These are phyloP conservation scores for Ischnus inquisitorius DNA, from an alignment of 2,888 invertebrate species.

Conservation along the genomic window DNA sequence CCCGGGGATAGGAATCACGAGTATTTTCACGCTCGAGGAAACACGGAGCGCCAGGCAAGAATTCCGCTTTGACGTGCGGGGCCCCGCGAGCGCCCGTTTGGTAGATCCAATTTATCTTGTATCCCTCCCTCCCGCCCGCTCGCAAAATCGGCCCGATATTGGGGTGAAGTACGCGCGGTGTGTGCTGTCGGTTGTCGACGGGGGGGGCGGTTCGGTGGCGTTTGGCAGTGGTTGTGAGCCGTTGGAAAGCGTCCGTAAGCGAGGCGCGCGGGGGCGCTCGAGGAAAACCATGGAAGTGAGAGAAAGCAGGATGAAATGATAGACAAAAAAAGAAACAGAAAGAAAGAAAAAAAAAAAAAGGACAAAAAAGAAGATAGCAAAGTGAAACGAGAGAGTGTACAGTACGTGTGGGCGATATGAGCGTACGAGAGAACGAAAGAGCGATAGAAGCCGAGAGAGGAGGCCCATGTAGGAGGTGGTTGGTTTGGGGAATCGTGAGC, in stretches of 20 bases:
- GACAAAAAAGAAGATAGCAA: constrained; percentile 32
- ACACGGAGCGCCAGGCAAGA: constrained; percentile 71
- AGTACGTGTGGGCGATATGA: constrained; percentile 28
- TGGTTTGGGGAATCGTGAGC: constrained; percentile 48
- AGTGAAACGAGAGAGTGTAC: constrained; percentile 45
- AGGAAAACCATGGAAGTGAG: constrained; percentile 45
- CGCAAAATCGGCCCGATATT: constrained; percentile 70
- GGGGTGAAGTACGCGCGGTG: constrained; percentile 62
- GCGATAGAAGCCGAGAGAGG: constrained; percentile 41
- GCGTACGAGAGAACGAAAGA: constrained; percentile 12
- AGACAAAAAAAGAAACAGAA: constrained; percentile 46
- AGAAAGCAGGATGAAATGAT: constrained; percentile 48
- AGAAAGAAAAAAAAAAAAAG: constrained; percentile 48
- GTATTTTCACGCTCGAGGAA: constrained; percentile 77
- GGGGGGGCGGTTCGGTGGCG: constrained; percentile 21
- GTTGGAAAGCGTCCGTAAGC: constrained; percentile 37
- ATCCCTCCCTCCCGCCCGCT: constrained; percentile 43
- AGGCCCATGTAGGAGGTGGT: constrained; percentile 53
- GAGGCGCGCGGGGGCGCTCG: constrained; percentile 30
- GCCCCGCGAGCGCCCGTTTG: constrained; percentile 71
- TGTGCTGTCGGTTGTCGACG: constrained; percentile 41
- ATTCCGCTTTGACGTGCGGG: constrained; percentile 78
- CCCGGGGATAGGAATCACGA: constrained; percentile 70
- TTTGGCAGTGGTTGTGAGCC: background rate
- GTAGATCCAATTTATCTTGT: constrained; percentile 78